A percentile compares a stretch with the other conserved stretches of the same genome.
These are phyloP conservation scores for Argyrosomus regius DNA, from an alignment of 2,797 vertebrate genomes.

Conservation along the genomic window DNA sequence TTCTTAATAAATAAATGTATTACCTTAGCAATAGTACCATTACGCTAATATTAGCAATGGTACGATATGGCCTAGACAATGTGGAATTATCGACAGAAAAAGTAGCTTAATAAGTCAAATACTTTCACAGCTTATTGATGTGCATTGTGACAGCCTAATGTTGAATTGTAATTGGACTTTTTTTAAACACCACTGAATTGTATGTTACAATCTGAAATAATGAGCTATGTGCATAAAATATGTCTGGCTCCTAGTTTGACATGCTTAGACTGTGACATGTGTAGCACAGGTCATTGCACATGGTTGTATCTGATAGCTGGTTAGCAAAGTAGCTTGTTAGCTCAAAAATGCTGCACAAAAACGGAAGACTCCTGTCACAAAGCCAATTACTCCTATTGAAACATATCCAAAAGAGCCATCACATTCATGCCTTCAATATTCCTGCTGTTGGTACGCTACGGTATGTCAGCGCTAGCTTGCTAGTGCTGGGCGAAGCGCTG, in stretches of 20 bases:
- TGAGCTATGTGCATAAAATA: constrained; percentile 70
- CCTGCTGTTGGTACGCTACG: neutral
- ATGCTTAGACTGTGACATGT: constrained; percentile 62
- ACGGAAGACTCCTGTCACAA: constrained; percentile 57
- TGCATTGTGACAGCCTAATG: constrained; percentile 52
- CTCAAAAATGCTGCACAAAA: constrained; percentile 48
- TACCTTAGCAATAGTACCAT: neutral
- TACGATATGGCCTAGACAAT: neutral
- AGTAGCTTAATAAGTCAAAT: constrained; percentile 40
- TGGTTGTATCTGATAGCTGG: constrained; percentile 64
- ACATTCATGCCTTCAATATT: constrained; percentile 6
- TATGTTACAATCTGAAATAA: constrained; percentile 71
- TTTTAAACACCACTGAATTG: constrained; percentile 53
- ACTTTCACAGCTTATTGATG: constrained; percentile 39
- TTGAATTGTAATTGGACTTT: constrained; percentile 61
- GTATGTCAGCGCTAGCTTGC: constrained; percentile 17
- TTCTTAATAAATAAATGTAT: constrained; percentile 15
- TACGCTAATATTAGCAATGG: constrained; percentile 36
- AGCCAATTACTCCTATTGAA: constrained; percentile 65
- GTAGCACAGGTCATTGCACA: constrained; percentile 67
- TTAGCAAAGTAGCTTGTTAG: constrained; percentile 75
- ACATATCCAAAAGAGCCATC: constrained; percentile 43
- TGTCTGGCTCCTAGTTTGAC: constrained; percentile 64
- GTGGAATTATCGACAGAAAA: constrained; percentile 48
- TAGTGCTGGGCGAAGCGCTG: neutral